Evolutionary conservation across 2,888 invertebrate species (phyloP), one percentile per base, ranked within the genome.

Genomic region (Cinara cedri): DNA sequence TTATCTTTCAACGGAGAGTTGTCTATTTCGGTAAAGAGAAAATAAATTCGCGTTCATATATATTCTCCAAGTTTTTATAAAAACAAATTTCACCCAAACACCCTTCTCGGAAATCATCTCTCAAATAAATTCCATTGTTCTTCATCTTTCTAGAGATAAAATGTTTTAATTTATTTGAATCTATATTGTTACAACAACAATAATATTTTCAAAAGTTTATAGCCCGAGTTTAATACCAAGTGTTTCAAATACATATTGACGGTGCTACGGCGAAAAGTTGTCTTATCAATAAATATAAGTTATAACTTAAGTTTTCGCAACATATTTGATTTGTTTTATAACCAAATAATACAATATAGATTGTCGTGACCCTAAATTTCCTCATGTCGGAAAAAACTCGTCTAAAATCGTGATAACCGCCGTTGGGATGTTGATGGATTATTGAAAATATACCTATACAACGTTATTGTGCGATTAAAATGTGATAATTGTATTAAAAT

Each of bases 231-330:
- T 44, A 19, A 44, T 63, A 19, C 13, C 19, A 6, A 14, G 19
- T 44, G 11, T 19, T 42, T 19, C 21, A 14, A 63, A 63, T 16
- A 13, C 42, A 44, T 21, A 63, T 63, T 63, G 1, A n/a, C 42
- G 19, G 19, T 42, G 11, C 19, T 34, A 34, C 42, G 42, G 19
- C 34, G 19, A 2, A 42, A 42, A 63, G n/a, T 34, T n/a, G n/a
- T 42, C 13, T 44, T 19, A 63, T 63, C 34, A 42, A 63, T 63
- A 63, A 63, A 63, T 63, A 63, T 63, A 63, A 21, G 42, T 44
- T 42, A 63, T 42, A 63, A 21, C 42, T 19, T 1, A 63, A 63
- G 42, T 44, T 19, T 42, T 63, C n/a, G 13, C 10, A 63, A 63
- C 19, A 19, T 42, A 13, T 19, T 44, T 21, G 6, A 42, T 63